Conservation (phyloP, 2,888 invertebrate genomes). For the Heliconius ethilla region DNA sequence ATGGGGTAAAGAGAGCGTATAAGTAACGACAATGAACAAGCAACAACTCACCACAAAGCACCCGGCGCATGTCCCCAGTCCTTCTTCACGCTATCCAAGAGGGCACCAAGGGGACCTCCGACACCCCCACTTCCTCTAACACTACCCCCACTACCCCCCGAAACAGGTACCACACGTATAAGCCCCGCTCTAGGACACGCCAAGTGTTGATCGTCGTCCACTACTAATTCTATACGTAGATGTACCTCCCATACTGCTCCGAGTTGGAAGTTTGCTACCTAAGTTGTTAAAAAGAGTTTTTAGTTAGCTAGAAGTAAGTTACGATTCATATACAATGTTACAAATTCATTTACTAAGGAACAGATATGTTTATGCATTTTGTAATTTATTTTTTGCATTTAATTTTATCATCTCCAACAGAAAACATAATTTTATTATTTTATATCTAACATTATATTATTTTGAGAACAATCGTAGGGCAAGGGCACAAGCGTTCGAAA, state of each 20-base stretch:
- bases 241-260: slow-evolving; percentile 70
- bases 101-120: neutral
- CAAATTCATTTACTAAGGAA: neutral
- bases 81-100: slow-evolving; percentile 46
- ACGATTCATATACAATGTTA: neutral
- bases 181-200: slow-evolving; percentile 61
- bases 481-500: too few relatives aligned
- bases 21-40: too few relatives aligned
- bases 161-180: slow-evolving; percentile 53
- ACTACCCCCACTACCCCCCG: slow-evolving; percentile 36
- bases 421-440: neutral
- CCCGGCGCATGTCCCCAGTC: slow-evolving; percentile 73
- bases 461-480: too few relatives aligned
- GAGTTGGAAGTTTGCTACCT: slow-evolving; percentile 71
- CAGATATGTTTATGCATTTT: too few relatives aligned
- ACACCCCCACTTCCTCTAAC: slow-evolving; percentile 23
- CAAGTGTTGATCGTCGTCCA: slow-evolving; percentile 48
- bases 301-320: neutral
- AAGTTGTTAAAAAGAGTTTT: neutral
- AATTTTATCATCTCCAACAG: too few relatives aligned
- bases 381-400: too few relatives aligned
- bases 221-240: slow-evolving; percentile 57
- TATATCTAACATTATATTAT: neutral
- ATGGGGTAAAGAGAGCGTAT: too few relatives aligned
- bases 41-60: slow-evolving; percentile 59